Evolutionary conservation across 2,113 vertebrate genomes (phyloP), one percentile per base, ranked within the genome.

Genomic region (Clarias magur): DNA sequence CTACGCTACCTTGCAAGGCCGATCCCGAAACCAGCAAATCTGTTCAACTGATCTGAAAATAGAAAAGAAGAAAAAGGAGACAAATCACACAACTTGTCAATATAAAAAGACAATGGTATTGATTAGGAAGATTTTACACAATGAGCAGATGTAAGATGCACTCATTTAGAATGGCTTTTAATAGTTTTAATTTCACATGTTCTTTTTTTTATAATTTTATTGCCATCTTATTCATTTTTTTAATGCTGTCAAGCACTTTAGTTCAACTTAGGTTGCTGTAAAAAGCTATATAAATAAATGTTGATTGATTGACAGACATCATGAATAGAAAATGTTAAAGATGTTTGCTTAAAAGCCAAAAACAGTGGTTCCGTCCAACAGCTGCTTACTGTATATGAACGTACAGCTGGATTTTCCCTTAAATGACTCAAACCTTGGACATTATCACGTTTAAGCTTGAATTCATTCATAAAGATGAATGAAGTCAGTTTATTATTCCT

Each of bases 1-100:
- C 62, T 85, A 80, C 16, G 23, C 93, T 96, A 97, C 98, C 98
- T 99, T 91, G 98, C 98, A 56, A 99, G 96, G 85, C 96, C 97
- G 93, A 97, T 97, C 62, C 96, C 96, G 92, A 97, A 97, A 87
- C 97, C 96, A 92, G 96, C 96, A 96, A 97, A 97, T 90, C 97
- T 95, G 93, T 96, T 97, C 90, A 97, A 88, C 70, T 97, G 96
- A 84, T 97, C 97, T 97, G 93, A 92, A 95, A 94, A 79, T 92
- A 88, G 92, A 92, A 9, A 87, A 89, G 88, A 73, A n/a, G 87
- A 91, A 72, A 73, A 90, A 92, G 88, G 65, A 17, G 85, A 90
- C 63, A 70, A 89, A 92, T 30, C 38, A 57, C 10, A 19, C 16
- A 80, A 57, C 11, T 57, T 79, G n/a, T 30, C 13, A 11, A 13